Conservation (phyloP, 53 echinoderm and acorn worm species). For the Glandiceps talaboti region DNA sequence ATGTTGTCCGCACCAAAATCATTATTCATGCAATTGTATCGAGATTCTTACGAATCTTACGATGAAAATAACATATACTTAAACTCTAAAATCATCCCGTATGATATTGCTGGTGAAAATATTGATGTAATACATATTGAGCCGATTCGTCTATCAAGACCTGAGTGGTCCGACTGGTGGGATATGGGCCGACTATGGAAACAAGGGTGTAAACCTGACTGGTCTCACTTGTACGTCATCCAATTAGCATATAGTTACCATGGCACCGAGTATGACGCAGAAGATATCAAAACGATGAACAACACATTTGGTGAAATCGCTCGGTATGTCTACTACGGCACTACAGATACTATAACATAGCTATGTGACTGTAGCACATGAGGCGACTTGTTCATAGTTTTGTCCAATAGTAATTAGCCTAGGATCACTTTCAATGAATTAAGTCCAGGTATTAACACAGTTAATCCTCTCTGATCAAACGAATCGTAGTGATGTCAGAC, state of each 20-base stretch:
- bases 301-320: conserved; percentile 14
- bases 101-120: conserved; percentile 4
- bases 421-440: too few species aligned
- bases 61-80: neutral
- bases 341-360: neutral
- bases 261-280: neutral
- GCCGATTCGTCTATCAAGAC: neutral
- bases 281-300: conserved; percentile 15
- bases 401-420: too few species aligned
- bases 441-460: too few species aligned
- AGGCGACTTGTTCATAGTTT: too few species aligned
- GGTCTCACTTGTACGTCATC: conserved; percentile 10
- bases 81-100: neutral
- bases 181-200: conserved; percentile 5
- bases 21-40: conserved; percentile 1
- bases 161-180: conserved; percentile 18
- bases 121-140: conserved; percentile 13
- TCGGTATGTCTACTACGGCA: conserved; percentile 8
- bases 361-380: too few species aligned
- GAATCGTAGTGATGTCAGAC: too few species aligned
- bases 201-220: conserved; percentile 1
- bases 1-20: conserved; percentile 10
- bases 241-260: neutral
- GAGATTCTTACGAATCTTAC: conserved; percentile 5
- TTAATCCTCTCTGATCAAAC: too few species aligned